phyloP scores from a whole-genome alignment of 2,888 invertebrate genomes.

The Callosobruchus maculatus region DNA sequence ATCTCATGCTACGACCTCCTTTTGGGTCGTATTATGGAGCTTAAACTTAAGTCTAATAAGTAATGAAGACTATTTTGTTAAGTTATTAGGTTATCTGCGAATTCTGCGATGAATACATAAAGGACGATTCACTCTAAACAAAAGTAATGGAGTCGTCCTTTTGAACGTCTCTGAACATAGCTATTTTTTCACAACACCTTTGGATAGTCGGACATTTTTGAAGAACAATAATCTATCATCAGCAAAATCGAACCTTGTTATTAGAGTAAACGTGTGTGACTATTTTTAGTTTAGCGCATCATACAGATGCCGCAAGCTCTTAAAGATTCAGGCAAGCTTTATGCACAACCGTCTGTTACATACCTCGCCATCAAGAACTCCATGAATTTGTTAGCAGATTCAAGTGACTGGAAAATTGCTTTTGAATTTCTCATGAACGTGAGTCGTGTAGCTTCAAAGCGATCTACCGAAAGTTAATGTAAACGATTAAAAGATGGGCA shows the following conservation, averaged over 20 bases:
- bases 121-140: too few species aligned
- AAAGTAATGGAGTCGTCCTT: too few species aligned
- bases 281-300: background rate
- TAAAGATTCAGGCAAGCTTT: background rate
- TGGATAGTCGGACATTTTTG: too few species aligned
- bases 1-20: too few species aligned
- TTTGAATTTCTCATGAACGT: background rate
- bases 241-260: background rate
- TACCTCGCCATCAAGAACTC: background rate
- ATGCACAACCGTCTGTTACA: background rate
- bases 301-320: background rate
- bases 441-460: background rate
- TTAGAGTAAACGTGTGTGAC: background rate
- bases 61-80: too few species aligned
- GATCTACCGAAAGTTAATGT: background rate
- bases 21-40: too few species aligned
- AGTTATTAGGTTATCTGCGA: too few species aligned
- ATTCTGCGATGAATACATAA: too few species aligned
- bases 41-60: too few species aligned
- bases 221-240: too few species aligned
- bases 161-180: too few species aligned
- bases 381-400: background rate
- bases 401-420: background rate
- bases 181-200: too few species aligned
- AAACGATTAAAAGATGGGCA: background rate